Base-by-base conservation (phyloP, 2,797 vertebrate species). In the Picus viridis region DNA sequence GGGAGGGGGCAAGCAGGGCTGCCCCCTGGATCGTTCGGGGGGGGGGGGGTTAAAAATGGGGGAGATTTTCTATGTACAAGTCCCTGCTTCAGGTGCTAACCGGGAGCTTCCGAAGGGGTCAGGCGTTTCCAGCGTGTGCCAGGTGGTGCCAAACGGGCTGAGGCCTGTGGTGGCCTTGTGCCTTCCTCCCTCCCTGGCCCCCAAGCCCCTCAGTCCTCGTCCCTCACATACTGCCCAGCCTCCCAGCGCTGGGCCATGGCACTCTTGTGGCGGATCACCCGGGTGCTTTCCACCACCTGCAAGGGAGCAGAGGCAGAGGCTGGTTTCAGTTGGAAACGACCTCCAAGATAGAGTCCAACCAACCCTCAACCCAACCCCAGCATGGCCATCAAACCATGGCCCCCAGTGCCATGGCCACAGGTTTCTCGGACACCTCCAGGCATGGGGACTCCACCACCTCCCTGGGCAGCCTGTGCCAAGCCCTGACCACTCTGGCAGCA, bases 231-330 rank as follows among this genome's bases (percentile, higher is more conserved):
- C 63, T 98, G 61, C 5, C 98, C 97, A 0, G 98, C 98, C 91
- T 99, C 99, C 99, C 99, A 99, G 59, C 95, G 98, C 69, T 98
- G 95, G 4, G 99, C 98, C 82, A 97, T 96, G 63, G 77, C 53
- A 6, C 97, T 99, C 94, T 98, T 98, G 96, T 98, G 99, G 2
- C 98, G 98, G 30, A 47, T 95, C 22, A 99, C 99, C 7, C 98
- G 97, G 8, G 99, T 99, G 58, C 99, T 98, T 53, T 98, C 98
- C 77, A 99, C 97, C 1, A 99, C 98, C 99, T 99, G 27, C 9
- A 51, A 51, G 23, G 49, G 49, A 51, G 49, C 49, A 51, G 49
- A 51, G 49, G 23, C 12, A 51, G 47, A 23, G 47, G 22, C 23
- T 49, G 20, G 47, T 49, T 49, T 23, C 20, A 12, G 47, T 12